These are phyloP conservation scores for Chionoecetes opilio DNA, from an alignment of 1,140 invertebrate genomes.

Conservation along the genomic window DNA sequence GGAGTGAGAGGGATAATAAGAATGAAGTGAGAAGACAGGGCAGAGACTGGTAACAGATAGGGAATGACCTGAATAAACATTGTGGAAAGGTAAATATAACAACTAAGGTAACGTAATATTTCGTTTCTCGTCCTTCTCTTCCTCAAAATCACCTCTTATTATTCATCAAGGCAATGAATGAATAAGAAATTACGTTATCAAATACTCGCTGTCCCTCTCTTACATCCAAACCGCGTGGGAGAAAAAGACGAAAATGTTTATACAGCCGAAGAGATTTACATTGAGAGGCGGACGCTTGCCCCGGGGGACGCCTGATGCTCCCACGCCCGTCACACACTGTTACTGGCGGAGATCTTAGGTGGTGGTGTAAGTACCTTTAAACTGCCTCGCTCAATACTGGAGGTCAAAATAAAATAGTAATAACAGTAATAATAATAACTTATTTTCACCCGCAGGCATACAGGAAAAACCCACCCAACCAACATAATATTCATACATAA, in stretches of 20 bases:
- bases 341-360: background rate
- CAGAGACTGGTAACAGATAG: too few species aligned
- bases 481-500: too few species aligned
- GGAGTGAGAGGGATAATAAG: background rate
- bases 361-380: too few species aligned
- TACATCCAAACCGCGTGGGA: background rate
- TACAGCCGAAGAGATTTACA: constrained; percentile 22
- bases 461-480: too few species aligned
- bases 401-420: too few species aligned
- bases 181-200: background rate
- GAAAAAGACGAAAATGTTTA: constrained; percentile 35
- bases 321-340: background rate
- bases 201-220: background rate
- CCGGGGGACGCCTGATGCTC: background rate
- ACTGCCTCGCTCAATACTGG: too few species aligned
- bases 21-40: background rate
- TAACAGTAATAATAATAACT: too few species aligned
- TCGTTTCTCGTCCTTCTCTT: too few species aligned
- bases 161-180: background rate
- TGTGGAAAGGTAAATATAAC: too few species aligned
- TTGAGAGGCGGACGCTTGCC: background rate
- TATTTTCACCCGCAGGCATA: too few species aligned
- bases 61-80: too few species aligned
- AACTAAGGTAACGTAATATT: too few species aligned
- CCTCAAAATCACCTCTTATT: background rate